A percentile compares a stretch with the other conserved stretches of the same genome.
phyloP scores from a whole-genome alignment of 2,797 vertebrate genomes.

The Rhabdomys pumilio region DNA sequence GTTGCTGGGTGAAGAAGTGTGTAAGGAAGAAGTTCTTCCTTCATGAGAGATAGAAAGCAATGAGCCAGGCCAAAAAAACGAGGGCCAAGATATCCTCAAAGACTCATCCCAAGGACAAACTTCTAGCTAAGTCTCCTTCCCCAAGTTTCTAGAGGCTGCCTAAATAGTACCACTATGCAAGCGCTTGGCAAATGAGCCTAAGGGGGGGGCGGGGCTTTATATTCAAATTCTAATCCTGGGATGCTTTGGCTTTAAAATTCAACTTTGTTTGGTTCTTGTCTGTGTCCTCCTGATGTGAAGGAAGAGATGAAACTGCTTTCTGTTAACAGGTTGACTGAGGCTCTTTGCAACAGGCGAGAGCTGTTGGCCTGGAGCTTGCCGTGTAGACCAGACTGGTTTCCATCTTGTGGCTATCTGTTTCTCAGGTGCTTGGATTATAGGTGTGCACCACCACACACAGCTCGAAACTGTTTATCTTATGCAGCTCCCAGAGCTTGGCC shows the following conservation, averaged over 20 bases:
- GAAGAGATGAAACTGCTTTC: background rate
- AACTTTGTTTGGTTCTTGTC: background rate
- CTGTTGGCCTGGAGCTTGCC: background rate
- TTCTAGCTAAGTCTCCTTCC: background rate
- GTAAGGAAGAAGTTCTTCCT: background rate
- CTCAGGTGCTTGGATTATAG: background rate
- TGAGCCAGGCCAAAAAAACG: background rate
- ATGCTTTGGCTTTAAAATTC: slow-evolving; percentile 36
- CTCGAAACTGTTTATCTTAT: background rate
- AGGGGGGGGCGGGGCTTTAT: background rate
- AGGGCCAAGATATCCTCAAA: too few relatives aligned
- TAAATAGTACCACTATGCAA: background rate
- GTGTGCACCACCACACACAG: background rate
- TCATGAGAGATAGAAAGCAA: too few relatives aligned
- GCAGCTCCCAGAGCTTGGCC: background rate
- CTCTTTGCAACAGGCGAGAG: background rate
- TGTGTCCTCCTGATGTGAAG: background rate
- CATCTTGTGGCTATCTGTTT: background rate
- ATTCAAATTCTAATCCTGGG: background rate
- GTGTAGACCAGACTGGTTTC: background rate
- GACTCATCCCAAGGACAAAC: background rate
- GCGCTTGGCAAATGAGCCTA: background rate
- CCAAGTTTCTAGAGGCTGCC: background rate
- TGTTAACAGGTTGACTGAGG: background rate
- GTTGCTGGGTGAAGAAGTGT: background rate